These are phyloP conservation scores for Physeter macrocephalus DNA, from an alignment of 2,113 vertebrate genomes.

Conservation along the genomic window DNA sequence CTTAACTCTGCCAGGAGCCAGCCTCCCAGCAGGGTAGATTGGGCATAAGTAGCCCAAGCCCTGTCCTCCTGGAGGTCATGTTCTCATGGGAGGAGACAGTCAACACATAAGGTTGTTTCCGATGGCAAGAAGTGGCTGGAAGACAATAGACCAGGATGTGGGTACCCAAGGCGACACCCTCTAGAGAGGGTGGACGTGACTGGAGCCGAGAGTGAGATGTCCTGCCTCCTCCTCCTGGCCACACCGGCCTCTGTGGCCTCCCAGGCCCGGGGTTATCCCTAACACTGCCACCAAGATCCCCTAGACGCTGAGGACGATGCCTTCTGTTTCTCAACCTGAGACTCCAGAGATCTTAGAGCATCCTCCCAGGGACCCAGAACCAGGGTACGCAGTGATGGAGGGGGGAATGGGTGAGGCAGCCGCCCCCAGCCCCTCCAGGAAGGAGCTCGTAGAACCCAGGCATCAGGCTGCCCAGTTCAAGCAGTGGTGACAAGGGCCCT, in stretches of 20 bases:
- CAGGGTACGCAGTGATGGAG: not conserved
- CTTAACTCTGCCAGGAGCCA: not conserved
- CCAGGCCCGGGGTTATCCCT: not conserved
- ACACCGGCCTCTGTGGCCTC: not conserved
- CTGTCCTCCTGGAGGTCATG: not conserved
- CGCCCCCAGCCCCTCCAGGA: constrained; percentile 19
- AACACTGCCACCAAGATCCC: not conserved
- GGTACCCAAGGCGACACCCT: not conserved
- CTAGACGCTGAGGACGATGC: not conserved
- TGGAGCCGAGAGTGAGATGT: accelerated
- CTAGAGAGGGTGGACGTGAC: not conserved
- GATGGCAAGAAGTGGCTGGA: not conserved
- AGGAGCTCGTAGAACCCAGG: constrained; percentile 56
- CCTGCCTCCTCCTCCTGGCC: not conserved
- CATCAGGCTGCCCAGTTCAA: constrained; percentile 43
- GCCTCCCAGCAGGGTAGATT: not conserved
- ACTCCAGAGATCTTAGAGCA: not conserved
- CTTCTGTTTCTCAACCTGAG: not conserved
- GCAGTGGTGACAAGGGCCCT: constrained; percentile 59
- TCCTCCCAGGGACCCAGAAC: not conserved
- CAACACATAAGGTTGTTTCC: not conserved
- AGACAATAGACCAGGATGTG: not conserved
- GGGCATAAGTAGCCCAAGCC: not conserved
- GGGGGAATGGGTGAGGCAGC: not conserved
- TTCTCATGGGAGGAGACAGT: not conserved